These are phyloP conservation scores for Megalonaias nervosa DNA, from an alignment of 1,140 invertebrate genomes.

Conservation along the genomic window DNA sequence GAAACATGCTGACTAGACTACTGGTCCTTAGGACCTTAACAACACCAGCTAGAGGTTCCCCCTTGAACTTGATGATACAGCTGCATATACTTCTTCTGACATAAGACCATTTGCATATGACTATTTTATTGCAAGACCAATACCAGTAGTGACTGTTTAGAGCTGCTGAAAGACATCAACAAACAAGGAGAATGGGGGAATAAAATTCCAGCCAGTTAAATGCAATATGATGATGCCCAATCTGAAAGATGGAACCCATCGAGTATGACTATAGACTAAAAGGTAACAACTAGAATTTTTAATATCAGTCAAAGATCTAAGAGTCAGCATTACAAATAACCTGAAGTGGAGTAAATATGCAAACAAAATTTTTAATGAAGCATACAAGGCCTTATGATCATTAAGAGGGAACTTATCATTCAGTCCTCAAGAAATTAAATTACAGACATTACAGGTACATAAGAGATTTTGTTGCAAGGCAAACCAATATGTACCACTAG, in stretches of 20 bases:
- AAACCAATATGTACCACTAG: too few species aligned
- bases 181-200: constrained; percentile 1
- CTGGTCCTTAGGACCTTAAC: too few species aligned
- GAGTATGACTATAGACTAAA: constrained; percentile 7
- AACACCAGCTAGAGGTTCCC: neutral
- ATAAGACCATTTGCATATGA: constrained; percentile 3
- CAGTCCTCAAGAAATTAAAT: neutral
- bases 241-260: constrained; percentile 1
- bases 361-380: constrained; percentile 8
- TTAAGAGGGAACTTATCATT: neutral
- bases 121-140: neutral
- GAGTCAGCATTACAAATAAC: constrained; percentile 17
- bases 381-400: constrained; percentile 6
- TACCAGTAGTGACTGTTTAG: neutral
- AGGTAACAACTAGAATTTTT: constrained; percentile 9
- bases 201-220: constrained; percentile 16
- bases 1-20: too few species aligned
- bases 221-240: constrained; percentile 15
- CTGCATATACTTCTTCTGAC: constrained; percentile 1
- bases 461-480: neutral
- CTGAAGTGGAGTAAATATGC: neutral
- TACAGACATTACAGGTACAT: constrained; percentile 6
- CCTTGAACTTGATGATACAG: constrained; percentile 4
- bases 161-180: constrained; percentile 3
- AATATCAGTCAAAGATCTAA: constrained; percentile 6